A percentile compares a stretch with the other conserved stretches of the same genome.
These are phyloP conservation scores for Mastomys natalensis DNA, from an alignment of 2,113 vertebrate species.

Conservation along the genomic window DNA sequence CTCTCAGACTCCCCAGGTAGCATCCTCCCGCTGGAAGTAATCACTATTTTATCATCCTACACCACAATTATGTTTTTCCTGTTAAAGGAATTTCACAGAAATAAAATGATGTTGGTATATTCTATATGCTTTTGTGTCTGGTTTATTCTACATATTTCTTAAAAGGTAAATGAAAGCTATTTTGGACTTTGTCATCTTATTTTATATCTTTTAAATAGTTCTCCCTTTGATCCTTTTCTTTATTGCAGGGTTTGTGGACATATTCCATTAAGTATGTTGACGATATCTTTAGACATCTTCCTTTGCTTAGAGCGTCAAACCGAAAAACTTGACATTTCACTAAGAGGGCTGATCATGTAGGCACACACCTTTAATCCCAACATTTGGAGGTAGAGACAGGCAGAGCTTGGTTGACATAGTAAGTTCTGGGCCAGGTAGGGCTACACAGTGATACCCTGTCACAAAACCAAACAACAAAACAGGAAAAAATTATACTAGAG, in stretches of 20 bases:
- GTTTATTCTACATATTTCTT: background rate
- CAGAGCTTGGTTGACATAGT: background rate
- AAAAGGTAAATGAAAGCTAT: conserved; percentile 3
- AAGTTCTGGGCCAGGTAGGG: background rate
- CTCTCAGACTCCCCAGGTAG: background rate
- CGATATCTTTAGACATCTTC: background rate
- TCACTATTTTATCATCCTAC: background rate
- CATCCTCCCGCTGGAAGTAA: background rate
- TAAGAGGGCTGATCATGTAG: background rate
- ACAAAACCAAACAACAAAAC: background rate
- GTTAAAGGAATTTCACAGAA: background rate
- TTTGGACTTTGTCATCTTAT: conserved; percentile 32
- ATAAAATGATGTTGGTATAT: background rate
- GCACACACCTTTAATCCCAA: background rate
- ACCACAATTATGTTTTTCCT: background rate
- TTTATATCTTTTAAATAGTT: background rate
- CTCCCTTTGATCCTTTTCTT: background rate
- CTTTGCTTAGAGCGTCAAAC: background rate
- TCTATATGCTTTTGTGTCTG: conserved; percentile 16
- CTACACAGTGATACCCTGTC: background rate
- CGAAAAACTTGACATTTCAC: background rate
- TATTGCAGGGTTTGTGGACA: background rate
- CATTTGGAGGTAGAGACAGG: background rate
- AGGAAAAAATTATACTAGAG: background rate
- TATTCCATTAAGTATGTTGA: background rate